phyloP scores from a whole-genome alignment of 2,113 vertebrate species.

The Brachypodius melanocephalos region DNA sequence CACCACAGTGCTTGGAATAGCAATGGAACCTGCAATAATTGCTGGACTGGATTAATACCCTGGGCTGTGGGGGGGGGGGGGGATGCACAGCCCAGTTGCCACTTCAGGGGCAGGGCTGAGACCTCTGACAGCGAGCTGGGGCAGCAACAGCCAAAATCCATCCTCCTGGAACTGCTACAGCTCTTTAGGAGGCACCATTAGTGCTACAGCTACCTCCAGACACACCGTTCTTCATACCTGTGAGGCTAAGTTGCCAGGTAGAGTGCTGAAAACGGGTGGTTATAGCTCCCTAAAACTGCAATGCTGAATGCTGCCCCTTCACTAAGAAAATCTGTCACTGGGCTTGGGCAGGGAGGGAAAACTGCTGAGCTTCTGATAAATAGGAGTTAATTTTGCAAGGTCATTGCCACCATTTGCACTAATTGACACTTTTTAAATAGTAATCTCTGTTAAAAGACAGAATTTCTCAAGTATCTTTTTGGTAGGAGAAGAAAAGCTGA shows the following conservation, averaged over 20 bases:
- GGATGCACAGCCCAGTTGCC: not conserved
- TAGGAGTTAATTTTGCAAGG: not conserved
- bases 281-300: not conserved
- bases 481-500: not conserved
- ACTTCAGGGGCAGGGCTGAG: not conserved
- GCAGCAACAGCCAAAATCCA: not conserved
- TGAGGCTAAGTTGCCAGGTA: rapidly evolving
- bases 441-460: not conserved
- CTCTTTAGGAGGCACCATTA: not conserved
- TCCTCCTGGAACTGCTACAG: not conserved
- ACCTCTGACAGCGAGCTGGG: not conserved
- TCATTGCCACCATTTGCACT: not conserved
- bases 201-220: not conserved
- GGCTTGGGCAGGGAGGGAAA: not conserved
- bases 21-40: not conserved
- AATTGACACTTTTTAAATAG: not conserved
- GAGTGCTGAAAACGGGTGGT: not conserved
- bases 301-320: not conserved
- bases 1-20: not conserved
- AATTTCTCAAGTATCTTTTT: not conserved
- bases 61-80: not conserved
- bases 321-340: not conserved
- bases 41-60: not conserved
- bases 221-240: rapidly evolving
- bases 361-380: not conserved